Percentiles rank a stretch among this genome's conserved stretches.
phyloP scores from a whole-genome alignment of 2,888 invertebrate species.

The Apamea crenata region DNA sequence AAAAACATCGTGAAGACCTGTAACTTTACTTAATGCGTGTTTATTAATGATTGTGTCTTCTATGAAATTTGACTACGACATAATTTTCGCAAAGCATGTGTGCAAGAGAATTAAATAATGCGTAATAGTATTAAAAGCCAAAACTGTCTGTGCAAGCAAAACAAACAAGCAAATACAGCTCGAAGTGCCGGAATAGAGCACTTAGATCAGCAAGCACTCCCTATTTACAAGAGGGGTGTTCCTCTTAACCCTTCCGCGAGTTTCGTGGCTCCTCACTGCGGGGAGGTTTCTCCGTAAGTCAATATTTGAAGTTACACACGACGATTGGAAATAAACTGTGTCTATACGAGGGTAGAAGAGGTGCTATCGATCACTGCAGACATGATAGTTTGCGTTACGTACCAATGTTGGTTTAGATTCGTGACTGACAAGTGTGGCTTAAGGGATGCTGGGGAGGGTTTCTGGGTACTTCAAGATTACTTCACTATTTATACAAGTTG shows the following conservation, averaged over 20 bases:
- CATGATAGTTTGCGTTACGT: constrained; percentile 52
- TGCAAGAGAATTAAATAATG: neutral
- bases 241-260: constrained; percentile 35
- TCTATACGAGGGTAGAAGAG: constrained; percentile 55
- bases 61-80: neutral
- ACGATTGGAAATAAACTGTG: constrained; percentile 73
- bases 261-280: constrained; percentile 62
- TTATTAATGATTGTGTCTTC: neutral
- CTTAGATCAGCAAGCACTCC: constrained; percentile 57
- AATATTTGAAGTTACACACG: constrained; percentile 76
- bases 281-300: constrained; percentile 71
- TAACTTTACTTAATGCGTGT: neutral
- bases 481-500: neutral
- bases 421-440: constrained; percentile 45
- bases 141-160: constrained; percentile 29
- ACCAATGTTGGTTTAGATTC: constrained; percentile 42
- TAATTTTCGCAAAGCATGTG: neutral
- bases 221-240: constrained; percentile 42
- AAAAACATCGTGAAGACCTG: neutral
- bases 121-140: neutral
- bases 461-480: neutral
- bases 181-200: constrained; percentile 61
- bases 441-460: neutral
- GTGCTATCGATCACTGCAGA: constrained; percentile 69
- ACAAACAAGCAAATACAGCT: constrained; percentile 43